phyloP scores from a whole-genome alignment of 2,888 invertebrate genomes.

The Exocentrus adspersus region DNA sequence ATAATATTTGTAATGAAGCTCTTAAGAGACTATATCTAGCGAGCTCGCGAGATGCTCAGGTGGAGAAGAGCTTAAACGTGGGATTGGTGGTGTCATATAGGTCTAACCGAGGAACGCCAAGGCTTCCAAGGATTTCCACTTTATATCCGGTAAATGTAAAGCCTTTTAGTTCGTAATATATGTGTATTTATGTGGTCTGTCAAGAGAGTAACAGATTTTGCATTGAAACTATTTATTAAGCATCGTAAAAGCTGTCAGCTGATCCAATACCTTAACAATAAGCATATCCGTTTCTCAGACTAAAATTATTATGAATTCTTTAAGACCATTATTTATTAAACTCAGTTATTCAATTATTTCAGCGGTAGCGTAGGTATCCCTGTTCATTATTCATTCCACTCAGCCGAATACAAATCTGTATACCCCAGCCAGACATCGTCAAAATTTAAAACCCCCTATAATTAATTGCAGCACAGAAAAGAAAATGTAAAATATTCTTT shows the following conservation, averaged over 20 bases:
- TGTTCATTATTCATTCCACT: neutral
- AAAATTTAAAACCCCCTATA: neutral
- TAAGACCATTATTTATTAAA: too few species aligned
- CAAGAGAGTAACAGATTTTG: too few species aligned
- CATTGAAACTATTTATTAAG: too few species aligned
- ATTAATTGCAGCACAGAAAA: neutral
- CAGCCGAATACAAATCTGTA: neutral
- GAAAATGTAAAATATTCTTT: constrained; percentile 2
- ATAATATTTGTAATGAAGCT: constrained; percentile 20
- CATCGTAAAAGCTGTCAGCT: neutral
- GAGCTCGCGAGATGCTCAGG: constrained; percentile 16
- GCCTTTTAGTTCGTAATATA: neutral
- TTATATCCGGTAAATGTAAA: constrained; percentile 13
- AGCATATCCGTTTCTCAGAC: neutral
- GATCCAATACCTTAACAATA: neutral
- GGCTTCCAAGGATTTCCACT: constrained; percentile 9
- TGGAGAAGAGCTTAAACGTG: constrained; percentile 5
- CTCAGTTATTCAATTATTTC: neutral
- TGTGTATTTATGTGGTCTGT: neutral
- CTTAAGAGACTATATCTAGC: neutral
- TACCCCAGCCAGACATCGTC: neutral
- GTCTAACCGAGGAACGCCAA: constrained; percentile 6
- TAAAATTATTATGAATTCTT: too few species aligned
- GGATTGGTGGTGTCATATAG: constrained; percentile 14
- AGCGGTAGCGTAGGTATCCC: neutral